Base-by-base conservation (phyloP, 1,140 invertebrate genomes). In the Orchestia grillus region DNA sequence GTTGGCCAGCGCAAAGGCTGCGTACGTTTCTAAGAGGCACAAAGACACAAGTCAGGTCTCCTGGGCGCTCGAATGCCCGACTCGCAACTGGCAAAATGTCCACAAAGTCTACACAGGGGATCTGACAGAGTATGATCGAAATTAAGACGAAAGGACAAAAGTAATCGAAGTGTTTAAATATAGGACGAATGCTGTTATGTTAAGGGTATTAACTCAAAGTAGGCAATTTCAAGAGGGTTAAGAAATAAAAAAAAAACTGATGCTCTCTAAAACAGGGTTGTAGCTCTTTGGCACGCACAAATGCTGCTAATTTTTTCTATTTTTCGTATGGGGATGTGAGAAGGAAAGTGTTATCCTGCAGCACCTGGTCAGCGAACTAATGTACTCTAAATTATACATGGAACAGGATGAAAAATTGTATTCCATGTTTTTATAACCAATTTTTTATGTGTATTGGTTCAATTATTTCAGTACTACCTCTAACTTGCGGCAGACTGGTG, bases 1-100 rank as follows among this genome's bases (percentile, higher is more conserved):
- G 47, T 88, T 91, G 87, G 96, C 96, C 0, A 96, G 96, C 40
- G 96, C 88, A 41, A 96, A 96, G 23, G 96, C 96, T 45, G 96
- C 77, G 88, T 90, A 96, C 40, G 96, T 96, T 62, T 96, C 96
- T 96, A 91, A 44, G 44, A 44, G 92, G 44, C 43, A 45, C 43
- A 94, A 44, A 44, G 92, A 77, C 62, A 77, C 62, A 77, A 77
- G 28, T 77, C 62, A 77, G 28, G 62, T 19, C n/a, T n/a, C 62
- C 62, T 3, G 36, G 44, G 19, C 42, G 42, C 11, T 23, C 15
- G 88, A 43, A 91, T 16, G 88, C 88, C 42, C 4, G 62, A 77
- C 28, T 23, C 1, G 1, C 11, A 77, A 8, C 11, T 3, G 36
- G 62, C 11, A 36, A 1, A 77, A 77, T 77, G 1, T 77, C 11